Base-by-base conservation (phyloP, 92 coral and sea anemone genomes). In the Nematostella vectensis region DNA sequence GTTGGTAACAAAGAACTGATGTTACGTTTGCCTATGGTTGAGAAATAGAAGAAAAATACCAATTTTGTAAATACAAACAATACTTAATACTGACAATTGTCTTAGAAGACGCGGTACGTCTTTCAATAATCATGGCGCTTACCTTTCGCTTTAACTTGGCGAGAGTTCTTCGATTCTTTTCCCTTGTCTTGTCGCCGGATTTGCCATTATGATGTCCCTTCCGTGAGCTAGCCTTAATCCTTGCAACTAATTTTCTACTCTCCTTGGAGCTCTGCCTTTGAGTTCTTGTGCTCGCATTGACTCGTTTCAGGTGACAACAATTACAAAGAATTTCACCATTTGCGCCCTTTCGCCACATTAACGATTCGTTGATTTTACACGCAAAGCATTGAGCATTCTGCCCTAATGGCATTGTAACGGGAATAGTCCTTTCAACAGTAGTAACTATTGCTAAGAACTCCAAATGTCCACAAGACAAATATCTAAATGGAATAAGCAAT, bases 301-400 rank as follows among this genome's bases (percentile, higher is more conserved):
- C 96, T 25, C 99, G 82, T 60, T 86, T 93, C 27, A 93, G 61
- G 57, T 93, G 99, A 56, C 99, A 93, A 55, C 99, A 71, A 77
- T 93, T 93, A 48, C 99, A 93, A n/a, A 93, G 85, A 52, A 82
- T 59, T 47, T 93, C 99, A n/a, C 96, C 96, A 67, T 76, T 93
- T 28, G 71, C 28, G 19, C 96, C 99, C 62, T 72, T 93, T 69
- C 99, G 61, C 99, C 99, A 93, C 95, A 93, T 93, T 57, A 78
- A 67, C 36, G 99, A 93, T 47, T 68, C 72, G 50, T 77, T 72
- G 25, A 93, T 93, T 78, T 93, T 93, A 72, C 99, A 93, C 25
- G 99, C 99, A 20, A 83, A 61, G 59, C 99, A 93, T 58, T 93
- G 99, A 23, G 99, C 93, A 23, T 59, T 59, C 19, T 70, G 80